Evolutionary conservation across 1,140 invertebrate genomes (phyloP).

Genomic region (Acyrthosiphon pisum): DNA sequence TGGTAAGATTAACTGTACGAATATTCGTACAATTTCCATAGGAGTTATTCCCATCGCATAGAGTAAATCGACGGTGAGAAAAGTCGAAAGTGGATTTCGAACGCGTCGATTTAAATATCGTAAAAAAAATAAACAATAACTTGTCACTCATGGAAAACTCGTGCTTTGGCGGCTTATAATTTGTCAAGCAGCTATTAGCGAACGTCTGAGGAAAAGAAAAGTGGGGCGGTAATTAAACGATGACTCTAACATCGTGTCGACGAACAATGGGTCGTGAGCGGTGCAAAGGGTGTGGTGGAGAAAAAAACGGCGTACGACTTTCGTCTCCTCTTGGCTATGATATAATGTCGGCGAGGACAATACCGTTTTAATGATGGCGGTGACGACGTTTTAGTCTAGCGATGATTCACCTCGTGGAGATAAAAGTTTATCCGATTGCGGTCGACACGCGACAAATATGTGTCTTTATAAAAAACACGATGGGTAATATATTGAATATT

Average conservation of each 20-base stretch:
- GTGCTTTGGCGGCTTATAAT: not conserved
- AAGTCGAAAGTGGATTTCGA: not conserved
- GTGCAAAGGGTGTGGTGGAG: not conserved
- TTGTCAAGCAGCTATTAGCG: not conserved
- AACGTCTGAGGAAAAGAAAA: not conserved
- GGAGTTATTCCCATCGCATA: too few species aligned
- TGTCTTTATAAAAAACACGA: too few species aligned
- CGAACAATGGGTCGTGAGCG: not conserved
- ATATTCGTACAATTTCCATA: too few species aligned
- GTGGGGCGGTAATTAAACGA: not conserved
- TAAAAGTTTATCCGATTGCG: not conserved
- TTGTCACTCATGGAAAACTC: not conserved
- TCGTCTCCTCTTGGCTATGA: not conserved
- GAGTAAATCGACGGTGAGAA: not conserved
- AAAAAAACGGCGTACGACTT: not conserved
- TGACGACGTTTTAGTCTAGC: not conserved
- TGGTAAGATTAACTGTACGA: not conserved
- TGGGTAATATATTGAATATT: too few species aligned
- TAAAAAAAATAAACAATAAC: not conserved
- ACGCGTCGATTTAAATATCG: not conserved
- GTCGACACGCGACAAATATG: not conserved
- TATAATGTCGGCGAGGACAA: not conserved
- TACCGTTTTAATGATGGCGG: conserved; percentile 9
- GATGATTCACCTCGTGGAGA: not conserved
- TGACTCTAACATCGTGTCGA: not conserved